Percentiles rank a stretch among this genome's conserved stretches.
These are phyloP conservation scores for Sarcophaga variegata DNA, from an alignment of 2,888 invertebrate genomes.

Conservation along the genomic window DNA sequence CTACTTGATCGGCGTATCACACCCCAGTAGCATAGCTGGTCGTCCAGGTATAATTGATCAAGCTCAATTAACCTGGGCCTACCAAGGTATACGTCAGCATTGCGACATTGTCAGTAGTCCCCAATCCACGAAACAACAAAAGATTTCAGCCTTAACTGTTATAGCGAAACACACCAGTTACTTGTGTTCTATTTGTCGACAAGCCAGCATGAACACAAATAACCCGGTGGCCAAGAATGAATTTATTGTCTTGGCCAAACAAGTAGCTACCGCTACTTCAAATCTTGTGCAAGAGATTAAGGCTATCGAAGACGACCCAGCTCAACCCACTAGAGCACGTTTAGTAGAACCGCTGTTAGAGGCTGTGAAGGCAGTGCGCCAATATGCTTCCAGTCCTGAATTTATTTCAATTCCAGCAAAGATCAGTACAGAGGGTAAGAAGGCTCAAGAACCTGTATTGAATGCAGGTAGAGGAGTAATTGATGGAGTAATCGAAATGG, in stretches of 20 bases:
- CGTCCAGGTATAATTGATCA: slow-evolving; percentile 94
- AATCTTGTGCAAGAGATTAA: slow-evolving; percentile 97
- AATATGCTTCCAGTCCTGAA: slow-evolving; percentile 96
- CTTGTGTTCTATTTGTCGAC: slow-evolving; percentile 96
- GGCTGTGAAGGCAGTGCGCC: slow-evolving; percentile 95
- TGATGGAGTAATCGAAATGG: slow-evolving; percentile 94
- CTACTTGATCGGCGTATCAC: slow-evolving; percentile 96
- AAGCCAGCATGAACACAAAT: slow-evolving; percentile 94
- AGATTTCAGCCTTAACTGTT: slow-evolving; percentile 94
- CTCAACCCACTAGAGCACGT: slow-evolving; percentile 85
- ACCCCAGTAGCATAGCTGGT: slow-evolving; percentile 94
- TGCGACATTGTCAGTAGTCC: slow-evolving; percentile 90
- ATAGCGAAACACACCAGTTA: slow-evolving; percentile 98
- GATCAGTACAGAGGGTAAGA: slow-evolving; percentile 92
- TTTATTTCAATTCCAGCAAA: slow-evolving; percentile 96
- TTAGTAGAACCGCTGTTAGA: slow-evolving; percentile 93
- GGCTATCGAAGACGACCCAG: slow-evolving; percentile 92
- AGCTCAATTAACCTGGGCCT: slow-evolving; percentile 92
- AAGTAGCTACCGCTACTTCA: slow-evolving; percentile 97
- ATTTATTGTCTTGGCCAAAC: slow-evolving; percentile 98
- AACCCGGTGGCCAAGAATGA: slow-evolving; percentile 97
- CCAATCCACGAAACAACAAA: slow-evolving; percentile 90
- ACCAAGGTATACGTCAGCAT: slow-evolving; percentile 94
- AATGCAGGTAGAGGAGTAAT: slow-evolving; percentile 90
- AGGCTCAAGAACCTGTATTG: slow-evolving; percentile 93